These are phyloP conservation scores for Oophaga pumilio DNA, from an alignment of 2,113 vertebrate genomes.

Conservation along the genomic window DNA sequence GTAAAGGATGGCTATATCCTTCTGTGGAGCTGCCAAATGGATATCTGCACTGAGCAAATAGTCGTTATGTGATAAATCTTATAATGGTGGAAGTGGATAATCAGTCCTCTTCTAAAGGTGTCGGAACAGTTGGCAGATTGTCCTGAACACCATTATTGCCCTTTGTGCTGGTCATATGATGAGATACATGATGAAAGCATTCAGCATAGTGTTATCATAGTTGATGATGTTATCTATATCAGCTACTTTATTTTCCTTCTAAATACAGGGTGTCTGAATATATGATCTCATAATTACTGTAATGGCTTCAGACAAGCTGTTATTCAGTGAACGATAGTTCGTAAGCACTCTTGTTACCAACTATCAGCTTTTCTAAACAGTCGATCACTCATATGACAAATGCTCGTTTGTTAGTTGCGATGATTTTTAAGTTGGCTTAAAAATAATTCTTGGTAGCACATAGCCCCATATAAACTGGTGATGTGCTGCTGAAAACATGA, in stretches of 20 bases:
- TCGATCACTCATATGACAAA: no score
- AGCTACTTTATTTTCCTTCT: background rate
- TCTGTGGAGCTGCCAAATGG: background rate
- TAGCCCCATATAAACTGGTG: no score
- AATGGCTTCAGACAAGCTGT: no score
- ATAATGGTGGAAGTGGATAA: background rate
- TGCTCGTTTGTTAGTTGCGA: no score
- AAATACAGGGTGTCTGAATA: background rate
- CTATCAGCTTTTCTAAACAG: no score
- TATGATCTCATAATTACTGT: background rate
- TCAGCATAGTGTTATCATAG: background rate
- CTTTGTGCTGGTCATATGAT: background rate
- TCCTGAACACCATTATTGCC: background rate
- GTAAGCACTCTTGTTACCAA: no score
- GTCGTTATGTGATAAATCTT: background rate
- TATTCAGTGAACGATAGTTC: no score
- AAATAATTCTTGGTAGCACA: no score
- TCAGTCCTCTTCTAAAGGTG: background rate
- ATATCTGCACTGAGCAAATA: conserved; percentile 2
- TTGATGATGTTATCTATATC: background rate
- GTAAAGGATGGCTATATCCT: background rate
- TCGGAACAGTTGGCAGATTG: background rate
- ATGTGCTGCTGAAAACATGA: no score
- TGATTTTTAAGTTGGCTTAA: no score
- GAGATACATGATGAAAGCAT: background rate